These are phyloP conservation scores for Hypotaenidia okinawae DNA, from an alignment of 2,797 vertebrate genomes.

Conservation along the genomic window DNA sequence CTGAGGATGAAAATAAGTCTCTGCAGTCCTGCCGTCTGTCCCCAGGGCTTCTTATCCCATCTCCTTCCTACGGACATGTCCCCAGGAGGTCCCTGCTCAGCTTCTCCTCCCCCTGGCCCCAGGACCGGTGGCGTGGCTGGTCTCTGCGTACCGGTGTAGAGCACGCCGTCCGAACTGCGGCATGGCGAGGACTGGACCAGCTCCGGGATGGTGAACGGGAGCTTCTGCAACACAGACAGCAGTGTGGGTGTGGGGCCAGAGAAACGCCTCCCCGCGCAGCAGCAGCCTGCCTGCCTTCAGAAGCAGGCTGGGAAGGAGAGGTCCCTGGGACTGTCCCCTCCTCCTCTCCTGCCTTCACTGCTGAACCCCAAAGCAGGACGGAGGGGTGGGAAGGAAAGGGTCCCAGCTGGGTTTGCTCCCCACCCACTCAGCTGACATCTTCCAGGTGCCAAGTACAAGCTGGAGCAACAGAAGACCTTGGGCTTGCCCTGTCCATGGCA, in stretches of 20 bases:
- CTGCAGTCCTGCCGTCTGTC: rapidly evolving
- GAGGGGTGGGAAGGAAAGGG: background rate
- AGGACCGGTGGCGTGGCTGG: rapidly evolving
- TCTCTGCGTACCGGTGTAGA: constrained; percentile 87
- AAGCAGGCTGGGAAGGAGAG: background rate
- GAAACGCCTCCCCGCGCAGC: background rate
- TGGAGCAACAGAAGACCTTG: rapidly evolving
- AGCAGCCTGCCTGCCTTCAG: background rate
- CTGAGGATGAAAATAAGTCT: constrained; percentile 65
- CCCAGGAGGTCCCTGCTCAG: rapidly evolving
- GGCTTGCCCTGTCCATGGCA: background rate
- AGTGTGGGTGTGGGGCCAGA: background rate
- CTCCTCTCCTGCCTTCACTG: background rate
- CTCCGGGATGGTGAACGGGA: constrained; percentile 95
- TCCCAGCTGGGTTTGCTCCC: background rate
- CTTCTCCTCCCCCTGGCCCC: background rate
- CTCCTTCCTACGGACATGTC: rapidly evolving
- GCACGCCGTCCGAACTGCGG: constrained; percentile 92
- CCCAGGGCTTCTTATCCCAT: no score
- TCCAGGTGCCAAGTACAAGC: background rate
- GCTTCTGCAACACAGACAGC: constrained; percentile 26
- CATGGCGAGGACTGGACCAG: constrained; percentile 97
- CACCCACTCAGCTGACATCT: background rate
- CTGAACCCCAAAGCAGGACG: background rate
- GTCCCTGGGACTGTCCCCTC: background rate